A percentile compares a stretch with the other conserved stretches of the same genome.
phyloP scores from a whole-genome alignment of 2,888 invertebrate genomes.

The Miltochrista miniata region DNA sequence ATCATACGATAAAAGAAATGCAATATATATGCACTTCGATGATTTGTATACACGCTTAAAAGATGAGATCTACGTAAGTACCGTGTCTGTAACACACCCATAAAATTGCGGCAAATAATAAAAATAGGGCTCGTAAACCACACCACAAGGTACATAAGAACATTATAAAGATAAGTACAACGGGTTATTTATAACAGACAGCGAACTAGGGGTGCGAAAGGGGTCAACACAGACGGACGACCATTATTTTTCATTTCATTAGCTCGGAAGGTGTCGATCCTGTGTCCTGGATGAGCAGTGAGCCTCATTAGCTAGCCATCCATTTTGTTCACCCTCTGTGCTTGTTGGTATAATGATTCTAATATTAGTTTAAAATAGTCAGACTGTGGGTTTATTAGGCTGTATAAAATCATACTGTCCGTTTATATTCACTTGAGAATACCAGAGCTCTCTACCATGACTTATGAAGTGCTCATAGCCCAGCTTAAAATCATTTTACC shows the following conservation, averaged over 20 bases:
- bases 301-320: conserved; percentile 60
- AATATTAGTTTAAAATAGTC: conserved; percentile 19
- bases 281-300: conserved; percentile 67
- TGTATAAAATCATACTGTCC: neutral
- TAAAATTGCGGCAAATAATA: neutral
- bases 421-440: neutral
- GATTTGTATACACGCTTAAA: no score
- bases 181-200: conserved; percentile 59
- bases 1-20: no score
- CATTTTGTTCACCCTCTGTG: conserved; percentile 43
- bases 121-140: no score
- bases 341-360: conserved; percentile 7
- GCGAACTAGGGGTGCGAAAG: conserved; percentile 66
- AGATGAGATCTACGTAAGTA: no score
- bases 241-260: conserved; percentile 79
- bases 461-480: no score
- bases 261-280: conserved; percentile 52
- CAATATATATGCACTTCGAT: no score
- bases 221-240: conserved; percentile 73
- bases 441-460: no score
- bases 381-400: conserved; percentile 4
- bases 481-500: no score
- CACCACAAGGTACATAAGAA: conserved; percentile 26
- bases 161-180: conserved; percentile 31
- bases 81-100: no score